Conservation (phyloP, 2,113 vertebrate genomes). For the Rhegmatorhina hoffmannsi region DNA sequence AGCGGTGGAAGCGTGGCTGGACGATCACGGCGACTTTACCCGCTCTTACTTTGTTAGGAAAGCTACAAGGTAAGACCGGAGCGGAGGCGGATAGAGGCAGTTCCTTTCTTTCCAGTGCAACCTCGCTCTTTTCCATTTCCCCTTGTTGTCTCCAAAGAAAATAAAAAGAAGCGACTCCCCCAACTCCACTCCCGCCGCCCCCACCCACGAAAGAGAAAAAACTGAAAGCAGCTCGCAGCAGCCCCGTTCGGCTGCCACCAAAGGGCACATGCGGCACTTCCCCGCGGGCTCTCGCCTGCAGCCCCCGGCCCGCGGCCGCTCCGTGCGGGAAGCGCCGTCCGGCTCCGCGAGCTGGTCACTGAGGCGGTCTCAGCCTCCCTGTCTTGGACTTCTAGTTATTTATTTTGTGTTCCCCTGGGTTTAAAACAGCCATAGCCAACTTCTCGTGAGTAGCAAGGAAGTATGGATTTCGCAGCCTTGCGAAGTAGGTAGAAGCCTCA, state of each 20-base stretch:
- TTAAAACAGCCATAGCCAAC: not conserved
- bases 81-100: not conserved
- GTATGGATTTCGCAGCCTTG: not conserved
- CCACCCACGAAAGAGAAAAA: not conserved
- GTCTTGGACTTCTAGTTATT: not conserved
- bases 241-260: not conserved
- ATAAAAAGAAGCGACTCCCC: not conserved
- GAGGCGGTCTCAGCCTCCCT: not conserved
- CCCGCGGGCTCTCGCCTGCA: not conserved
- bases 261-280: not conserved
- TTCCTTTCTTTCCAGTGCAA: not conserved
- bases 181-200: not conserved
- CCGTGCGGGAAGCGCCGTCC: not conserved
- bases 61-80: constrained; percentile 84
- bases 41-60: constrained; percentile 92
- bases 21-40: constrained; percentile 90
- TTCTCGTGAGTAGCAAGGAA: not conserved
- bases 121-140: not conserved
- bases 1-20: constrained; percentile 95
- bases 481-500: not conserved
- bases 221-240: not conserved
- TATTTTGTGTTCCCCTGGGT: not conserved
- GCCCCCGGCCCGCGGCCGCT: not conserved
- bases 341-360: not conserved
- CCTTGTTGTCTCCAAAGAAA: not conserved